Evolutionary conservation across 2,113 vertebrate species (phyloP), one percentile per base, ranked within the genome.

Genomic region (Xiphorhynchus elegans): DNA sequence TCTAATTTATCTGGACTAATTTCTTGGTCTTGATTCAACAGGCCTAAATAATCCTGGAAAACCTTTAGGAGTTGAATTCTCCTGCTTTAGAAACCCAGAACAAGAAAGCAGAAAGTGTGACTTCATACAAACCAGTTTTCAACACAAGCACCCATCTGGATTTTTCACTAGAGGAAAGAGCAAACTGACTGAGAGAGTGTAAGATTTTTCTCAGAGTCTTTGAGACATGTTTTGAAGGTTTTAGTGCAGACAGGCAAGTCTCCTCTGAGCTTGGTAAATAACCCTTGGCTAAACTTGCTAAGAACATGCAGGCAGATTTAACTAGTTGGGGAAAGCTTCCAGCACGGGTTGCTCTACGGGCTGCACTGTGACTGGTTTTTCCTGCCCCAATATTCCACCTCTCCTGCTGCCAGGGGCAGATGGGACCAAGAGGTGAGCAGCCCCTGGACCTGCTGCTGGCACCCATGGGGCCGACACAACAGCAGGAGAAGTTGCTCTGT

Each of bases 401-500:
- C 47, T 46, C 29, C 44, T 20, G 53, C 58, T 1, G 5, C 63
- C 9, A 3, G 64, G 74, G 44, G 44, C 56, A 63, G 25, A 62
- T 0, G 1, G 31, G 44, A 82, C 39, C 1, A 2, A 62, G 68
- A 70, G 68, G n/a, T 29, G 15, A 67, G 77, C 64, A 84, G n/a
- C 42, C 40, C 0, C 0, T 11, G 37, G 21, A 29, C 60, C 90
- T 60, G 50, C 18, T 3, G 1, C 39, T 50, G 78, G 74, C 13
- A 4, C 46, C 63, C 46, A 35, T 4, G 0, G 44, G 44, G 75
- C 70, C 4, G 0, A 31, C 16, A 44, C 1, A 0, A 4, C 56
- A 23, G 49, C 6, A 2, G 53, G 60, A 83, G 44, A 62, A 88
- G 47, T 6, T 10, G 3, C 46, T 31, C 24, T 1, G 39, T 18